phyloP scores from a whole-genome alignment of 2,888 invertebrate genomes.

The Eumerus sabulonum region DNA sequence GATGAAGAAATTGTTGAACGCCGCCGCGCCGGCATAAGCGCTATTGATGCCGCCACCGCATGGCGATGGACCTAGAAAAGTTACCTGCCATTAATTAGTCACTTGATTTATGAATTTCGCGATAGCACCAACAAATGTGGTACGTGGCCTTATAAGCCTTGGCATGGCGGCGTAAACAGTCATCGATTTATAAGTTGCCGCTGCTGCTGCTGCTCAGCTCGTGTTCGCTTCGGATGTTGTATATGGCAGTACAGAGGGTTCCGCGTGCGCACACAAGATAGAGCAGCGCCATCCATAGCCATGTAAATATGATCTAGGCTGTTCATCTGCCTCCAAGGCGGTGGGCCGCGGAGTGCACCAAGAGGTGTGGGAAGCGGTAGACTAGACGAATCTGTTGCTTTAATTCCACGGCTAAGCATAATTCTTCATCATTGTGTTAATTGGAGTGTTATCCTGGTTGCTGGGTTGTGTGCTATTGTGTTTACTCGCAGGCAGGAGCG shows the following conservation, averaged over 20 bases:
- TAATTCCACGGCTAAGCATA: conserved; percentile 68
- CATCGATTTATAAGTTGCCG: conserved; percentile 64
- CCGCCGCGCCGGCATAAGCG: conserved; percentile 53
- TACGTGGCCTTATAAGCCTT: conserved; percentile 69
- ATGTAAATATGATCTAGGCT: conserved; percentile 68
- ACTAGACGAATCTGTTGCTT: conserved; percentile 67
- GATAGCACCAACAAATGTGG: conserved; percentile 70
- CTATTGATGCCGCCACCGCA: conserved; percentile 43
- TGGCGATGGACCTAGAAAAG: conserved; percentile 56
- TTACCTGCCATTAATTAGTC: conserved; percentile 72
- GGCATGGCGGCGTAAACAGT: conserved; percentile 52
- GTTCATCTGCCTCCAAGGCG: conserved; percentile 50
- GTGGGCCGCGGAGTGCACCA: conserved; percentile 44
- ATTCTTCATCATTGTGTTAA: conserved; percentile 69
- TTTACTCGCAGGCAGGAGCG: conserved; percentile 10
- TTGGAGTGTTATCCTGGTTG: conserved; percentile 68
- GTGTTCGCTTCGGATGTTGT: conserved; percentile 46
- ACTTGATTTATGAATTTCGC: conserved; percentile 72
- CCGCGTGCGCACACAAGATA: conserved; percentile 50
- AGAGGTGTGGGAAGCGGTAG: conserved; percentile 40
- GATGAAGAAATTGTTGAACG: conserved; percentile 68
- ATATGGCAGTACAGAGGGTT: conserved; percentile 58
- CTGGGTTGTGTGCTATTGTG: conserved; percentile 42
- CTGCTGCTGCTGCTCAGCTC: conserved; percentile 38
- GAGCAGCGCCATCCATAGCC: conserved; percentile 63